These are phyloP conservation scores for Coregonus sp. DNA, from an alignment of 2,797 vertebrate species.

Conservation along the genomic window DNA sequence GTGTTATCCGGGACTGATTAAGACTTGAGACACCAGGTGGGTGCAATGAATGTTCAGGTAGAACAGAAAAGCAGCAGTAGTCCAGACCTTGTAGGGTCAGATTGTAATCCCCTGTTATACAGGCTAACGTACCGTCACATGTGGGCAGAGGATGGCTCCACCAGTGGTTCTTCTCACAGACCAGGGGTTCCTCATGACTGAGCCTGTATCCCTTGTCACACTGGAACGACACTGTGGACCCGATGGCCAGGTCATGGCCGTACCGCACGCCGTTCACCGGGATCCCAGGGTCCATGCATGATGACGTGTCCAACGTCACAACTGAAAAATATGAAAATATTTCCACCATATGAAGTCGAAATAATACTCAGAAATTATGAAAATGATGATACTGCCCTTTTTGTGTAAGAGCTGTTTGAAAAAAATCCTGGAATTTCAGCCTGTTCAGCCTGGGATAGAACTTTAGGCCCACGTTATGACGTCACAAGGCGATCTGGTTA, in stretches of 20 bases:
- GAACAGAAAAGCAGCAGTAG: too few relatives aligned
- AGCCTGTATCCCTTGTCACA: conserved; percentile 93
- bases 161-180: conserved; percentile 98
- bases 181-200: conserved; percentile 90
- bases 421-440: too few relatives aligned
- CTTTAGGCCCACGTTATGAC: too few relatives aligned
- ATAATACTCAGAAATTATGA: too few relatives aligned
- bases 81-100: not conserved
- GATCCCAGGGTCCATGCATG: conserved; percentile 96
- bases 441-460: too few relatives aligned
- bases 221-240: conserved; percentile 90
- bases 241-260: conserved; percentile 93
- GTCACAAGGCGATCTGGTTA: too few relatives aligned
- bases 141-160: conserved; percentile 95
- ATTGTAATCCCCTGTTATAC: not conserved
- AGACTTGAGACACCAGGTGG: too few relatives aligned
- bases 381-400: too few relatives aligned
- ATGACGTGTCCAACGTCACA: conserved; percentile 95
- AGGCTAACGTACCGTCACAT: conserved; percentile 86
- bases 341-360: too few relatives aligned
- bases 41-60: too few relatives aligned
- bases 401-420: too few relatives aligned
- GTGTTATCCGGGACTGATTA: too few relatives aligned
- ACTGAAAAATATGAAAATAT: conserved; percentile 62
- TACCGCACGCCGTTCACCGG: conserved; percentile 90